Conservation (phyloP, 2,797 vertebrate genomes). For the Pelodytes ibericus region DNA sequence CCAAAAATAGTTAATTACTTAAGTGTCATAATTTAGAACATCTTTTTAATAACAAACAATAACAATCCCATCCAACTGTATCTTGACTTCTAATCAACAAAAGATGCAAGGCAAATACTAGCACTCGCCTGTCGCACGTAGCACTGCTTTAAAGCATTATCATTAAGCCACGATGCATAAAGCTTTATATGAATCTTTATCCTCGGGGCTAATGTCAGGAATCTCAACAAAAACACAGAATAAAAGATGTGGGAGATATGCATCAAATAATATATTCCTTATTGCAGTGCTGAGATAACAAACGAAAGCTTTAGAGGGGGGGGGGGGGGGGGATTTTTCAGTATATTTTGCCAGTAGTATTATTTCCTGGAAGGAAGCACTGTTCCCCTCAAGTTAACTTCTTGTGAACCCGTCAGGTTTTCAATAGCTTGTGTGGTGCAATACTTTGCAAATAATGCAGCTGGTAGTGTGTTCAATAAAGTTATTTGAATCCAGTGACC, state of each 20-base stretch:
- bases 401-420: neutral
- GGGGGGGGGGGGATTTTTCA: conserved; percentile 28
- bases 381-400: neutral
- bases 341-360: conserved; percentile 30
- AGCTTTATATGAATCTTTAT: conserved; percentile 40
- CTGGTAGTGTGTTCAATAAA: too few relatives aligned
- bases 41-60: conserved; percentile 3
- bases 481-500: too few relatives aligned
- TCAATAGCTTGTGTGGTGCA: too few relatives aligned
- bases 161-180: conserved; percentile 25
- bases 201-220: conserved; percentile 48
- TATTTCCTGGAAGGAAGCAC: conserved; percentile 36
- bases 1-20: neutral
- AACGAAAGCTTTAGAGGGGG: conserved; percentile 17
- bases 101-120: conserved; percentile 10
- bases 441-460: too few relatives aligned
- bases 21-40: neutral
- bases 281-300: conserved; percentile 46
- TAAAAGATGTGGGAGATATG: conserved; percentile 53
- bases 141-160: conserved; percentile 19
- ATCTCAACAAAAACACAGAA: conserved; percentile 40
- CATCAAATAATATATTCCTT: conserved; percentile 56
- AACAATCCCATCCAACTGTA: neutral
- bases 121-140: too few relatives aligned
- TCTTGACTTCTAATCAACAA: conserved; percentile 1